Evolutionary conservation across 2,113 vertebrate species (phyloP), one percentile per base, ranked within the genome.

Genomic region (Dromiciops gliroides): DNA sequence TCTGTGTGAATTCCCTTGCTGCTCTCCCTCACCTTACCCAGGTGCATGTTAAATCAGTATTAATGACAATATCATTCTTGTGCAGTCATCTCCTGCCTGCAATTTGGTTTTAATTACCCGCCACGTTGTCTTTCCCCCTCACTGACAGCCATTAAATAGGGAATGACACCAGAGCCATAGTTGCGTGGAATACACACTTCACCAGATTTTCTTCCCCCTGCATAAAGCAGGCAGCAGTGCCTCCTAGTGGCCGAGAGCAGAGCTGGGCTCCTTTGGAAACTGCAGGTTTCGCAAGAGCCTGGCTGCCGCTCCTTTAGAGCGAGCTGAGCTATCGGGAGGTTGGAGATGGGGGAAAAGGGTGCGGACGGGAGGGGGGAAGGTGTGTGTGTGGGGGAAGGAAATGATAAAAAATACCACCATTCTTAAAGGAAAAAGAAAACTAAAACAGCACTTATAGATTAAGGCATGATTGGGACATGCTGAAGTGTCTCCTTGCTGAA

Each of bases 81-180:
- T 98, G 99, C 99, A 99, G 99, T 99, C 99, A 99, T 99, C 99
- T 99, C 99, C 99, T 99, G 99, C 99, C 99, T 99, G 99, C 99
- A 99, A 99, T 99, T 99, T 99, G 99, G 99, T 99, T 99, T 99
- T 99, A 99, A 99, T 99, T 99, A 99, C 99, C 99, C 99, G 98
- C 97, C 98, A 98, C 98, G 98, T 99, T 99, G 99, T 99, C 98
- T 98, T 99, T 99, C 99, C 99, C 98, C 98, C 99, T 99, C 99
- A 99, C 99, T 99, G 99, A 99, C 99, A 99, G 99, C 99, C 99
- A 99, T 99, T 99, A 99, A 99, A 99, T 99, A 99, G 99, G 98
- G 98, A 99, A 98, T 99, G 99, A 99, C 99, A 99, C 99, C 96
- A 95, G 96, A 98, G 98, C 98, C 94, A 94, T 10, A 92, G 97